Base-by-base conservation (phyloP, 2,888 invertebrate species). In the Scrobipalpa atriplicella region DNA sequence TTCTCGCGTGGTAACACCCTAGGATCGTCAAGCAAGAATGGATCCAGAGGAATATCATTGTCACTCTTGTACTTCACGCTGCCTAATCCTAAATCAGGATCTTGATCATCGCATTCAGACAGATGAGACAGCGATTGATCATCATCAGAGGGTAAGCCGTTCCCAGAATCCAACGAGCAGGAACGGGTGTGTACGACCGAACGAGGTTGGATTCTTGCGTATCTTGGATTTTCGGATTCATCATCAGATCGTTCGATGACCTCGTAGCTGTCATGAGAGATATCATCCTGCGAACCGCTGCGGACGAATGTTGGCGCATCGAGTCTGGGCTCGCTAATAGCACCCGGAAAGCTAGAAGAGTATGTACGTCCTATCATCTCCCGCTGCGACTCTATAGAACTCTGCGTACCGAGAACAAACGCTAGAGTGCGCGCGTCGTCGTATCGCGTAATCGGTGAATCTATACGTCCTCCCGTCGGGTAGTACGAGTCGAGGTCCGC, bases 181-280 rank as follows among this genome's bases (percentile, higher is more conserved):
- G 96, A 96, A 73, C 96, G 94, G 70, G 94, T 93, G 76, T 92
- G 93, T 64, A 86, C 89, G 71, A 85, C 83, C n/a, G 89, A 67
- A 56, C 80, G 85, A 47, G 85, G 84, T 65, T 87, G 80, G 65
- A 80, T 75, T 65, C 81, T 78, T 66, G 85, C 79, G 76, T 83
- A 88, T 54, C 85, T 82, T 7, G 83, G 82, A 66, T 79, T 83
- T 71, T 90, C 89, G 65, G 93, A 93, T 77, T 94, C 94, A 78
- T 95, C 95, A 75, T 94, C 95, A 68, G 95, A 95, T 80, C 96
- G 95, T 83, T 97, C 97, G 69, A 97, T 91, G 29, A 97, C 88
- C 83, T 97, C 97, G 84, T 97, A 97, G 77, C 97, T 97, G 84
- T 97, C 97, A 84, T 97, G 97, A 41, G 97, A 97, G 39, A 97